Conservation (phyloP, 1,140 invertebrate species). For the Drosophila parabipectinata region DNA sequence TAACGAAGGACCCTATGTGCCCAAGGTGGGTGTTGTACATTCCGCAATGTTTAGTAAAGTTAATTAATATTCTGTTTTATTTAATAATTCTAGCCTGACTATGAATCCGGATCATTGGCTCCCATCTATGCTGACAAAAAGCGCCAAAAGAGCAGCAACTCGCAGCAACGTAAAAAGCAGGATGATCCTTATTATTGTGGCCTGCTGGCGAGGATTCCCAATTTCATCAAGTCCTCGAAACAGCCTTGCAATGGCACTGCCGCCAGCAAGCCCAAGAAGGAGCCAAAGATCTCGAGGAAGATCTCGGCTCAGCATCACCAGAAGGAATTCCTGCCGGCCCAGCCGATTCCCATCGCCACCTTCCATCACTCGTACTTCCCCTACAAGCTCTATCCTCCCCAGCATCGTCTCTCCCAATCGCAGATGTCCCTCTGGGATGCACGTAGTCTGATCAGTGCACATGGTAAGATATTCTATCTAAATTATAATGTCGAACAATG, state of each 20-base stretch:
- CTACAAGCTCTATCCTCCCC: slow-evolving; percentile 74
- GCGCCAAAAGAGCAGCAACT: slow-evolving; percentile 55
- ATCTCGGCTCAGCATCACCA: slow-evolving; percentile 74
- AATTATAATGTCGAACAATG: background rate
- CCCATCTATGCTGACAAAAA: slow-evolving; percentile 73
- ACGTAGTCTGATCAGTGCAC: slow-evolving; percentile 82
- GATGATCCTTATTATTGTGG: slow-evolving; percentile 95
- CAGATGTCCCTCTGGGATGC: slow-evolving; percentile 83
- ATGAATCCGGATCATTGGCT: slow-evolving; percentile 54
- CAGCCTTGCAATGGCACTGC: slow-evolving; percentile 42
- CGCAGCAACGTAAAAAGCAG: slow-evolving; percentile 84
- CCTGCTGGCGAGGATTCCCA: slow-evolving; percentile 91
- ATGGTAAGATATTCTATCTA: slow-evolving; percentile 47
- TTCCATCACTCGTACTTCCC: slow-evolving; percentile 81
- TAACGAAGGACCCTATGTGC: slow-evolving; percentile 80
- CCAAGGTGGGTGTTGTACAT: slow-evolving; percentile 63
- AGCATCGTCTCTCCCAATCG: slow-evolving; percentile 80
- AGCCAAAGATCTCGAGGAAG: slow-evolving; percentile 78
- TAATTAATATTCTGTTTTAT: background rate
- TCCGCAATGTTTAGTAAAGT: background rate
- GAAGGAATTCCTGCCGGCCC: slow-evolving; percentile 44
- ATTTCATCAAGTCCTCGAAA: slow-evolving; percentile 87
- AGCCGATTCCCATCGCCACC: slow-evolving; percentile 76
- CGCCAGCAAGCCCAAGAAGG: slow-evolving; percentile 71
- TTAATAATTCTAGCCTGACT: slow-evolving; percentile 63